Percentiles rank a stretch among this genome's conserved stretches.
Conservation (phyloP, 2,888 invertebrate species). For the Drosophila antonietae region DNA sequence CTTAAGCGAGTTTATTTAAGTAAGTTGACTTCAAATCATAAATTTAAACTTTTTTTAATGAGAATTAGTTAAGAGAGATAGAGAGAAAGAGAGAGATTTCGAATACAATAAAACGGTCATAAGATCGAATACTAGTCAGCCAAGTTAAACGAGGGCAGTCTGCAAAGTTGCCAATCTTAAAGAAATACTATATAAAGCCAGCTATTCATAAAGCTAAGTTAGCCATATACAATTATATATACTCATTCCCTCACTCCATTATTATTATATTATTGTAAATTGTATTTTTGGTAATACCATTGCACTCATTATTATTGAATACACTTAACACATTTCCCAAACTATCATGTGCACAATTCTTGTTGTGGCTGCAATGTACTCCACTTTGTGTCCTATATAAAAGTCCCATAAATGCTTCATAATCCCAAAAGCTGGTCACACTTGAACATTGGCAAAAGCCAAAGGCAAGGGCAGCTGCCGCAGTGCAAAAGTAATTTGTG, state of each 20-base stretch:
- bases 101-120: rapidly evolving
- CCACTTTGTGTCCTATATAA: not conserved
- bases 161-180: no score
- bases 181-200: not conserved
- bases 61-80: no score
- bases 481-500: slow-evolving; percentile 56
- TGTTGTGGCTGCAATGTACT: not conserved
- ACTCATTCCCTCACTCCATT: not conserved
- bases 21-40: not conserved
- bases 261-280: not conserved
- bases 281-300: not conserved
- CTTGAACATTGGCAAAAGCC: slow-evolving; percentile 15
- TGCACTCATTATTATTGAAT: not conserved
- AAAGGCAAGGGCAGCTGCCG: slow-evolving; percentile 43
- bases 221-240: not conserved
- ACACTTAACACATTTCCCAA: not conserved
- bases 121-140: not conserved
- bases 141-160: not conserved
- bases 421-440: slow-evolving; percentile 25
- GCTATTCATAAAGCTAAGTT: not conserved
- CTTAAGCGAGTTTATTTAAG: not conserved
- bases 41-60: no score
- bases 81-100: no score
- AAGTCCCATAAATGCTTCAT: slow-evolving; percentile 4
- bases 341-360: slow-evolving; percentile 3